These are phyloP conservation scores for Solea solea DNA, from an alignment of 2,113 vertebrate species.

Conservation along the genomic window DNA sequence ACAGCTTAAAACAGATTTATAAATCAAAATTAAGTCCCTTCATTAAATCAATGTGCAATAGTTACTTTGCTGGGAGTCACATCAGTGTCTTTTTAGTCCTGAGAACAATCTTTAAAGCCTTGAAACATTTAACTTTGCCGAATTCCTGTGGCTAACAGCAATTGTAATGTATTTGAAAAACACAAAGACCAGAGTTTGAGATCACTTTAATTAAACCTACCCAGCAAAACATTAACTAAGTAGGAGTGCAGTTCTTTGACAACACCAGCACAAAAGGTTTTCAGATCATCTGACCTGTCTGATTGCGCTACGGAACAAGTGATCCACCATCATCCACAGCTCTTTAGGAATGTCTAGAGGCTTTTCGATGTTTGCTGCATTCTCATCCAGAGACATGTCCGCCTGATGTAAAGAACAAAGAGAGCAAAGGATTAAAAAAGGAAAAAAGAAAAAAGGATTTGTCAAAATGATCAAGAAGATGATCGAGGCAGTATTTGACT, in stretches of 20 bases:
- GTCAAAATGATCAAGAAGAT: background rate
- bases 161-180: background rate
- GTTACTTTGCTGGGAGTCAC: background rate
- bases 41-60: background rate
- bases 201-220: no score
- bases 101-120: background rate
- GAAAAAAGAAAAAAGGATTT: background rate
- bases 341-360: conserved; percentile 95
- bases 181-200: no score
- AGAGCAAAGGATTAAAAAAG: conserved; percentile 1
- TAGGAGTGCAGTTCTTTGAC: background rate
- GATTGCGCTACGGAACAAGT: conserved; percentile 87
- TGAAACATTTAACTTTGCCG: conserved; percentile 4
- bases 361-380: conserved; percentile 73
- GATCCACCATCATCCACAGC: conserved; percentile 96
- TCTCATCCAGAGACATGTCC: conserved; percentile 64
- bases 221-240: background rate
- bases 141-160: background rate
- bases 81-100: conserved; percentile 9
- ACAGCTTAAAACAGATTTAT: background rate
- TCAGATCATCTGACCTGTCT: conserved; percentile 84
- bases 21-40: conserved; percentile 2
- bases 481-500: no score
- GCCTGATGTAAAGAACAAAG: conserved; percentile 69
- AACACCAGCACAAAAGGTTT: background rate